These are phyloP conservation scores for Melieria picta DNA, from an alignment of 2,888 invertebrate genomes.

Conservation along the genomic window DNA sequence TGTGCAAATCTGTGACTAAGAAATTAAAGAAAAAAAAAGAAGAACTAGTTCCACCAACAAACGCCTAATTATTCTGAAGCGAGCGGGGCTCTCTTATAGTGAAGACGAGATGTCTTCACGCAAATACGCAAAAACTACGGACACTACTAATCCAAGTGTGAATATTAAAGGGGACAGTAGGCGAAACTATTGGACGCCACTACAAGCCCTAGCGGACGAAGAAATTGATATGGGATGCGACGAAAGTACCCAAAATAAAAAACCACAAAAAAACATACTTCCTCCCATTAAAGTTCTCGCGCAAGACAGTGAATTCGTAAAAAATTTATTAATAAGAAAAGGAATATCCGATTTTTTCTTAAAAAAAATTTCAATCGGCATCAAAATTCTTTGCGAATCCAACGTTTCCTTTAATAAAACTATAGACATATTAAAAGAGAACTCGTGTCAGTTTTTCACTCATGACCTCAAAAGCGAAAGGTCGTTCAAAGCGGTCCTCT, in stretches of 20 bases:
- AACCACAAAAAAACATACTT: background rate
- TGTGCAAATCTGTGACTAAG: slow-evolving; percentile 11
- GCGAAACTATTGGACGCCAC: slow-evolving; percentile 1
- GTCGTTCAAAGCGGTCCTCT: slow-evolving; percentile 35
- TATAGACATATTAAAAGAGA: slow-evolving; percentile 24
- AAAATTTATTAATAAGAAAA: background rate
- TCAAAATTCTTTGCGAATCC: slow-evolving; percentile 38
- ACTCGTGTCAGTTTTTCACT: slow-evolving; percentile 32
- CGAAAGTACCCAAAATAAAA: background rate
- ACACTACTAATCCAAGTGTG: slow-evolving; percentile 2
- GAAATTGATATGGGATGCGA: background rate
- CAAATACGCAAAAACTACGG: background rate
- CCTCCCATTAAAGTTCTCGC: slow-evolving; percentile 19
- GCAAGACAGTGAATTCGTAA: slow-evolving; percentile 4
- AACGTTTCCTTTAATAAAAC: slow-evolving; percentile 20
- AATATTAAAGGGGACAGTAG: background rate
- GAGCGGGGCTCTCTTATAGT: background rate
- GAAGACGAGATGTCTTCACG: background rate
- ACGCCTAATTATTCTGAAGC: background rate
- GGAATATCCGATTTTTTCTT: slow-evolving; percentile 19
- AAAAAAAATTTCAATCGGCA: slow-evolving; percentile 39
- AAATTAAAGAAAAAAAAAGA: background rate
- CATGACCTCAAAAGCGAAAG: slow-evolving; percentile 30
- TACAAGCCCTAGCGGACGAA: slow-evolving; percentile 1
- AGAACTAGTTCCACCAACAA: too few species aligned